Conservation (phyloP, 2,888 invertebrate species). For the Tiphia femorata region DNA sequence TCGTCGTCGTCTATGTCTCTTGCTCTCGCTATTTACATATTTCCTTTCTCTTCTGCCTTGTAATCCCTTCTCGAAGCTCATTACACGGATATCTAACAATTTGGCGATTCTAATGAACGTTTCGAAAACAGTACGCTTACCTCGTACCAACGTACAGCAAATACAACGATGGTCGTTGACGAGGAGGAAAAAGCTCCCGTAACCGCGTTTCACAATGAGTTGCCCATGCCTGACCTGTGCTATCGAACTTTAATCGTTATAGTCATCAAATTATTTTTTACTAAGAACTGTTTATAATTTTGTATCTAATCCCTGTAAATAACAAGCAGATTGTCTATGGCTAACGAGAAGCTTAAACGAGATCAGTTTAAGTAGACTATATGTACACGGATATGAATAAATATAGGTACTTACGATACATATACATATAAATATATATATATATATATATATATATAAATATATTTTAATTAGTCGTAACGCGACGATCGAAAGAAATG, state of each 20-base stretch:
- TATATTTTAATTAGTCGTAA: slow-evolving; percentile 56
- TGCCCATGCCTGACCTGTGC: slow-evolving; percentile 48
- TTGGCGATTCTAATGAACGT: too few relatives aligned
- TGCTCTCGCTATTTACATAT: too few relatives aligned
- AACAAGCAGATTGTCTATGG: slow-evolving; percentile 51
- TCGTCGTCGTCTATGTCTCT: too few relatives aligned
- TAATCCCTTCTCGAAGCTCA: too few relatives aligned
- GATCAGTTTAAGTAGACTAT: slow-evolving; percentile 43
- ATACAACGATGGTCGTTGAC: too few relatives aligned
- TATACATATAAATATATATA: slow-evolving; percentile 27
- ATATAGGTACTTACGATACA: slow-evolving; percentile 26
- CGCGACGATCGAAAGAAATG: slow-evolving; percentile 38
- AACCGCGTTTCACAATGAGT: too few relatives aligned
- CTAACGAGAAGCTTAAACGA: slow-evolving; percentile 44
- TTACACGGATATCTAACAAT: too few relatives aligned
- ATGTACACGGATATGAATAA: slow-evolving; percentile 21
- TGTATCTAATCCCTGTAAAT: slow-evolving; percentile 66
- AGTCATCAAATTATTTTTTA: slow-evolving; percentile 64
- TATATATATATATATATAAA: slow-evolving; percentile 31
- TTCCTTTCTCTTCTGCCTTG: too few relatives aligned
- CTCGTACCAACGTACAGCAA: too few relatives aligned
- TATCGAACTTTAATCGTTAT: slow-evolving; percentile 60
- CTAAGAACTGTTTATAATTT: slow-evolving; percentile 66
- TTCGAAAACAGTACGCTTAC: too few relatives aligned
- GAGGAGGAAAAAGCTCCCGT: neutral